These are phyloP conservation scores for Reticulitermes speratus DNA, from an alignment of 1,140 invertebrate species.

Conservation along the genomic window DNA sequence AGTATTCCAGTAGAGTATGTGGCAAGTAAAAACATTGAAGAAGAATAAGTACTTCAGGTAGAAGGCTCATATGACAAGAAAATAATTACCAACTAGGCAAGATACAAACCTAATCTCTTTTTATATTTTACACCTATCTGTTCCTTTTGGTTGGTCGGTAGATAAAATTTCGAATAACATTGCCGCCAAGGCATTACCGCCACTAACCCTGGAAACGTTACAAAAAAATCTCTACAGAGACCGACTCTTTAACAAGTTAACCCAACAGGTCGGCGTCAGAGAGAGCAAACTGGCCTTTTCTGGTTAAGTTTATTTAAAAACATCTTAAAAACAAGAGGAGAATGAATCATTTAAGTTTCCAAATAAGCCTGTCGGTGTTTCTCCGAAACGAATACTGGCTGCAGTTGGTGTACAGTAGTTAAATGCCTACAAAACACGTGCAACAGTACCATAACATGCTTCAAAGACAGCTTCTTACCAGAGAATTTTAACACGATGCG, in stretches of 20 bases:
- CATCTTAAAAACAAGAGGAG: background rate
- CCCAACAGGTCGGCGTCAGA: slow-evolving; percentile 5
- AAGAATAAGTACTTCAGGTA: too few species aligned
- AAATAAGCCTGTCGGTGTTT: background rate
- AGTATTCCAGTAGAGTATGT: too few species aligned
- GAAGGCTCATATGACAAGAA: too few species aligned
- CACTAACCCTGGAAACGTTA: too few species aligned
- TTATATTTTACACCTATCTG: too few species aligned
- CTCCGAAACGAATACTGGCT: background rate
- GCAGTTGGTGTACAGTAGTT: background rate
- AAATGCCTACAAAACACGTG: background rate
- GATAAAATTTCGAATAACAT: too few species aligned
- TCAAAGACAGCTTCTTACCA: background rate
- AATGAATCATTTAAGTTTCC: background rate
- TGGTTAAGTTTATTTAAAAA: slow-evolving; percentile 2
- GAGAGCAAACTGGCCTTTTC: background rate
- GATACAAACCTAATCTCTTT: too few species aligned
- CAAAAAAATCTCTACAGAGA: background rate
- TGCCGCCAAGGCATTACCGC: too few species aligned
- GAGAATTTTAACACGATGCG: background rate
- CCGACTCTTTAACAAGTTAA: background rate
- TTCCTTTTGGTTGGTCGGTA: too few species aligned
- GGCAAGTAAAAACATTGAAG: too few species aligned
- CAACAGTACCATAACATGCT: background rate
- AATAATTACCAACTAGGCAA: too few species aligned